These are phyloP conservation scores for Lipotes vexillifer DNA, from an alignment of 2,113 vertebrate species.

Conservation along the genomic window DNA sequence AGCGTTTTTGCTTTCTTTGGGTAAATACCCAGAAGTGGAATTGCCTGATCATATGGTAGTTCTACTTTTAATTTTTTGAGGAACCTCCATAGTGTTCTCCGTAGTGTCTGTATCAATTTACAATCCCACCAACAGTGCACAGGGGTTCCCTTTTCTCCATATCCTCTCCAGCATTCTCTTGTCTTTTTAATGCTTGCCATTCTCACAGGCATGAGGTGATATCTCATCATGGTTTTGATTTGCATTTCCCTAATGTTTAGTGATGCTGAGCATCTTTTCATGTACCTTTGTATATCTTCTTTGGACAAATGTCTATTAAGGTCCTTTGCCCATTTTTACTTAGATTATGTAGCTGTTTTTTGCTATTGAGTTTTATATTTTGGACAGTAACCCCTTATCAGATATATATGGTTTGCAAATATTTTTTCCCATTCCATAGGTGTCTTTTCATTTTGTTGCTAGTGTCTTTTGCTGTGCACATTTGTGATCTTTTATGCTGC, in stretches of 20 bases:
- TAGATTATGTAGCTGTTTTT: neutral
- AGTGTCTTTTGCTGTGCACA: neutral
- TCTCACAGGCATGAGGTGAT: neutral
- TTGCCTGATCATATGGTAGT: neutral
- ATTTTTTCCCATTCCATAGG: neutral
- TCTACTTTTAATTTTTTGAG: neutral
- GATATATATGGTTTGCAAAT: neutral
- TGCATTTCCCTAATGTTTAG: neutral
- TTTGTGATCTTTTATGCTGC: neutral
- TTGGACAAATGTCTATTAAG: neutral
- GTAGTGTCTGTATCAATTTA: too few species aligned
- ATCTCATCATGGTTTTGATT: neutral
- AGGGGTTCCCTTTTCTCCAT: neutral
- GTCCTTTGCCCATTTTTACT: neutral
- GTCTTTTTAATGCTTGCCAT: neutral
- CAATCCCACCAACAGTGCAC: fast-evolving
- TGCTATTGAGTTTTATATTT: neutral
- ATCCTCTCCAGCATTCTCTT: neutral
- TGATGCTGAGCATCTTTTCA: neutral
- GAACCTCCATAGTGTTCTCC: fast-evolving
- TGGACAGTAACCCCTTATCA: neutral
- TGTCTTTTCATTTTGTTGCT: neutral
- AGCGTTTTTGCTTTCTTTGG: neutral
- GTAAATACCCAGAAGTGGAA: neutral
- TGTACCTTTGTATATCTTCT: neutral